Percentiles rank a stretch among this genome's conserved stretches.
phyloP scores from a whole-genome alignment of 2,113 vertebrate species.

The Cromileptes altivelis region DNA sequence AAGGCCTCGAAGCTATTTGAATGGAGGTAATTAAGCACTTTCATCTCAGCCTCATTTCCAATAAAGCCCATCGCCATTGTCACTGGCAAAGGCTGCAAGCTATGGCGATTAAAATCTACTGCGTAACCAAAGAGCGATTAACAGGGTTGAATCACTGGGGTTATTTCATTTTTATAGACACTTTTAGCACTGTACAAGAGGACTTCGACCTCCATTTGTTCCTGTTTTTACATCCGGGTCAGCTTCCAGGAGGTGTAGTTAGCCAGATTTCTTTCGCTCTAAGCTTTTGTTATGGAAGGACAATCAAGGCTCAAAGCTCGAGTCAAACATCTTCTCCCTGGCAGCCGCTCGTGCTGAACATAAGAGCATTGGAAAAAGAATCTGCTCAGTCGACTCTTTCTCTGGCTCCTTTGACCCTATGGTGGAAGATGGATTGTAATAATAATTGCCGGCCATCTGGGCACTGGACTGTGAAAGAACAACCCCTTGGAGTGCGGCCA shows the following conservation, averaged over 20 bases:
- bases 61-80: conserved; percentile 69
- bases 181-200: conserved; percentile 48
- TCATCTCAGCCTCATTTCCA: conserved; percentile 75
- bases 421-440: conserved; percentile 74
- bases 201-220: conserved; percentile 48
- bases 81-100: conserved; percentile 58
- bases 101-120: conserved; percentile 74
- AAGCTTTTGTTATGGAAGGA: conserved; percentile 28
- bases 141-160: conserved; percentile 57
- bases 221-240: conserved; percentile 56
- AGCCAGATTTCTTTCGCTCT: not conserved
- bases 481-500: conserved; percentile 74
- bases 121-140: conserved; percentile 70
- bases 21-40: conserved; percentile 79
- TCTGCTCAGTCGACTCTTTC: conserved; percentile 59
- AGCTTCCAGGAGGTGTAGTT: conserved; percentile 1
- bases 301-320: conserved; percentile 21
- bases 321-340: conserved; percentile 46
- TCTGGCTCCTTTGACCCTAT: conserved; percentile 54
- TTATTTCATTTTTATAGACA: conserved; percentile 71
- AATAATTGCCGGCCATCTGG: conserved; percentile 80
- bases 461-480: conserved; percentile 78
- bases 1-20: conserved; percentile 73
- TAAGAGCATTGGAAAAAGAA: conserved; percentile 50
- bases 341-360: conserved; percentile 32